Percentiles rank a stretch among this genome's conserved stretches.
Evolutionary conservation across 2,113 vertebrate genomes (phyloP).

Genomic region (Nothocercus julius): DNA sequence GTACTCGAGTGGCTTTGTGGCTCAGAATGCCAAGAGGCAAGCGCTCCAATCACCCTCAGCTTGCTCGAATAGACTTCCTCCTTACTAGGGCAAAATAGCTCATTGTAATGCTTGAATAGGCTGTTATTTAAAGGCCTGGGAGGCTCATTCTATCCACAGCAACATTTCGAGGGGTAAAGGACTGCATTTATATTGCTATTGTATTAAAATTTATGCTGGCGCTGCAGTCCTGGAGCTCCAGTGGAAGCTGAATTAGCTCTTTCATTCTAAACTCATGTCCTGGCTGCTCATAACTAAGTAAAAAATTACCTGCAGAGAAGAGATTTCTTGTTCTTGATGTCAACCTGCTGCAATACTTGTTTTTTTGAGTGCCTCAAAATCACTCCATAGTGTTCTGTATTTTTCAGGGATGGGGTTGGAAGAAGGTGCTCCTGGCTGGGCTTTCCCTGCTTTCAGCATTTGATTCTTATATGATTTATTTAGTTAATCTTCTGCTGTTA

Average conservation of each 20-base stretch:
- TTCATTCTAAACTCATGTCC: constrained; percentile 39
- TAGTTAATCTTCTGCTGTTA: not conserved
- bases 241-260: constrained; percentile 45
- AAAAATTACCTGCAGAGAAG: constrained; percentile 13
- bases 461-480: not conserved
- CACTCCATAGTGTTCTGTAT: not conserved
- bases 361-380: constrained; percentile 14
- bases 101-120: constrained; percentile 4
- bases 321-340: not conserved
- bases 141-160: not conserved
- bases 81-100: constrained; percentile 6
- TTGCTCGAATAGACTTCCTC: not conserved
- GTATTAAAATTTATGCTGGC: constrained; percentile 59
- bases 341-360: not conserved
- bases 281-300: constrained; percentile 24
- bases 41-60: not conserved
- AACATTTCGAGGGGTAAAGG: constrained; percentile 45
- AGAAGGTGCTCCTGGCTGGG: not conserved
- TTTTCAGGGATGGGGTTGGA: not conserved
- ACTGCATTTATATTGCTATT: constrained; percentile 38
- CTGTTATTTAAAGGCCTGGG: constrained; percentile 34
- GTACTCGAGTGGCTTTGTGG: not conserved
- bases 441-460: not conserved
- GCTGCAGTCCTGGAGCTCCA: not conserved
- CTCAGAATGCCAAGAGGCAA: not conserved